Conservation (phyloP, 2,113 vertebrate species). For the Tachycineta bicolor region DNA sequence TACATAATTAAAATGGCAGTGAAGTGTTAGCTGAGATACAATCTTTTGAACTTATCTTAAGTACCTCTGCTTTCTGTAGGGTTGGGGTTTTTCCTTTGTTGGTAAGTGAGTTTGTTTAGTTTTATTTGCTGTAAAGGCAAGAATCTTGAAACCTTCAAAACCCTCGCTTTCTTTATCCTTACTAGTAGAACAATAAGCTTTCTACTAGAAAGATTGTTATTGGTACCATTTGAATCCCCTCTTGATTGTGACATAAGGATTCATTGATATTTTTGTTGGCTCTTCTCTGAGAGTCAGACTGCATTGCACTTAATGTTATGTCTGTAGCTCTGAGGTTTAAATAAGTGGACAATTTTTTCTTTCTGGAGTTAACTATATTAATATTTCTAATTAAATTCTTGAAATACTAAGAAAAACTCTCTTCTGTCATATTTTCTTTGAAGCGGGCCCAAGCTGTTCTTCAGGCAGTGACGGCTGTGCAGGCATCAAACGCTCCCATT, state of each 20-base stretch:
- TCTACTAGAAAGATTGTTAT: background rate
- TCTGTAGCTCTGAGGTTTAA: conserved; percentile 1
- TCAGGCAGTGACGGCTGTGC: conserved; percentile 89
- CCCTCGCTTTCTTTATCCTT: background rate
- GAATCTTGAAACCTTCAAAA: background rate
- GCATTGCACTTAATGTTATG: background rate
- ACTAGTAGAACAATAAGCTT: background rate
- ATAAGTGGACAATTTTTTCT: background rate
- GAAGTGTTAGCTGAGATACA: background rate
- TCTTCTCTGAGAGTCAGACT: background rate
- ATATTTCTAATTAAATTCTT: background rate
- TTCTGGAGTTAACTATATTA: background rate
- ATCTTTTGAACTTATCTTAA: background rate
- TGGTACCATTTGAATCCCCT: background rate
- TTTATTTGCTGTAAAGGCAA: background rate
- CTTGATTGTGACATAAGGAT: background rate
- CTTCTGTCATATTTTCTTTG: background rate
- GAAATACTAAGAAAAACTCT: background rate
- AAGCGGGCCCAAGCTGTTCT: conserved; percentile 91
- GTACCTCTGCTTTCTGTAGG: background rate
- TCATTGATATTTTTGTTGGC: background rate
- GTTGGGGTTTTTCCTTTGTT: background rate
- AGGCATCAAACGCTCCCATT: conserved; percentile 87
- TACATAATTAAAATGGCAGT: background rate
- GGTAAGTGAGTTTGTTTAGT: background rate